These are phyloP conservation scores for Gouania willdenowi DNA, from an alignment of 2,797 vertebrate genomes.

Conservation along the genomic window DNA sequence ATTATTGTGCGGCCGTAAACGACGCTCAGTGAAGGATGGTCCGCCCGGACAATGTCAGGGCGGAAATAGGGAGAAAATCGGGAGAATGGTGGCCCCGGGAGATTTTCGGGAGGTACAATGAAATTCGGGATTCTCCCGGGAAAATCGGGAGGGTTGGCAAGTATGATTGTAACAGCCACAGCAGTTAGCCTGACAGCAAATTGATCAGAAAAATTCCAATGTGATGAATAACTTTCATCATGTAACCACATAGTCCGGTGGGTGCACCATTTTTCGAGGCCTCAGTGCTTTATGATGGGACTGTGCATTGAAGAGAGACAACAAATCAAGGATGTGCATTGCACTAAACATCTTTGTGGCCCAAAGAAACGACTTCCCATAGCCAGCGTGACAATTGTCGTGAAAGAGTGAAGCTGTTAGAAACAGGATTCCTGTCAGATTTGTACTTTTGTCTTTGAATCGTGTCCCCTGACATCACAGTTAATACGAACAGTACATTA, in stretches of 20 bases:
- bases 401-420: conserved; percentile 31
- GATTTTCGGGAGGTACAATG: no score
- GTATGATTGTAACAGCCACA: conserved; percentile 82
- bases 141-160: no score
- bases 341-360: conserved; percentile 51
- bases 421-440: conserved; percentile 30
- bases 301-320: conserved; percentile 64
- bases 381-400: conserved; percentile 35
- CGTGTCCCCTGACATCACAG: conserved; percentile 38
- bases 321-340: conserved; percentile 56
- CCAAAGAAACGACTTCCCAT: conserved; percentile 42
- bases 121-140: no score
- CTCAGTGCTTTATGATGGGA: conserved; percentile 51
- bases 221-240: conserved; percentile 97
- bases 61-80: no score
- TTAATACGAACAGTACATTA: conserved; percentile 28
- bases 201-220: conserved; percentile 95
- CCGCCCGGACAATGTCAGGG: no score
- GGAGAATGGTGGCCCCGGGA: no score
- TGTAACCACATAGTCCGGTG: conserved; percentile 61
- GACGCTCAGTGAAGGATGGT: no score
- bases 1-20: no score
- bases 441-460: conserved; percentile 22
- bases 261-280: conserved; percentile 55
- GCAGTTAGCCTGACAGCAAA: conserved; percentile 93